phyloP scores from a whole-genome alignment of 2,797 vertebrate genomes.

The Diceros bicornis region DNA sequence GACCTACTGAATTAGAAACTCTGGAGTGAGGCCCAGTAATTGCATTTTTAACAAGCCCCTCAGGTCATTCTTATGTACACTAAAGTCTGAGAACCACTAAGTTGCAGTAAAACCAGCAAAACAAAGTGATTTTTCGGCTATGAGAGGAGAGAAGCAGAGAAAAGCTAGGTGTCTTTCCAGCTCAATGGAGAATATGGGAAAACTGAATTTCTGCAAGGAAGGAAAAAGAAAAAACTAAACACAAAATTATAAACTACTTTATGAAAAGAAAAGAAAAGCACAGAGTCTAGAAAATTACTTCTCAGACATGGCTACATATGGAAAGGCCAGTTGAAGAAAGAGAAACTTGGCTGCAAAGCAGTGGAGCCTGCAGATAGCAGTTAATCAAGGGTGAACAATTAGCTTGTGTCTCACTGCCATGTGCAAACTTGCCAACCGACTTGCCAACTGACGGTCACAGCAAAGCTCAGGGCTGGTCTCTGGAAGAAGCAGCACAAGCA shows the following conservation, averaged over 20 bases:
- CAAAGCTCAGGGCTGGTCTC: neutral
- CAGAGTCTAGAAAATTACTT: neutral
- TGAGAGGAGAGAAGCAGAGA: neutral
- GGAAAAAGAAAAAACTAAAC: neutral
- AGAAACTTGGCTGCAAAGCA: neutral
- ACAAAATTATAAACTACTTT: neutral
- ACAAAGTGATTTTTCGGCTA: neutral
- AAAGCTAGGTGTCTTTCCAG: neutral
- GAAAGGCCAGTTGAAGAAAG: neutral
- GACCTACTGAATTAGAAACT: neutral
- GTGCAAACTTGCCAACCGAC: neutral
- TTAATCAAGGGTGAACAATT: neutral
- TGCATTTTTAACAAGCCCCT: neutral
- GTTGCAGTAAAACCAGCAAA: neutral
- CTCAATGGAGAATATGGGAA: neutral
- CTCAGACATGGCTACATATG: neutral
- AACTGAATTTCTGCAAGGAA: neutral
- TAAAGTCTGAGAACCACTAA: slow-evolving; percentile 3
- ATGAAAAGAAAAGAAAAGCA: slow-evolving; percentile 1
- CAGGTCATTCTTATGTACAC: neutral
- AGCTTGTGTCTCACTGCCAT: neutral
- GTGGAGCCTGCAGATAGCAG: neutral
- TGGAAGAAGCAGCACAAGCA: neutral
- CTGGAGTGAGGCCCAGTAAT: neutral
- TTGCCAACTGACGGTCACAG: neutral